Evolutionary conservation across 2,888 invertebrate genomes (phyloP).

Genomic region (Salticus scenicus): DNA sequence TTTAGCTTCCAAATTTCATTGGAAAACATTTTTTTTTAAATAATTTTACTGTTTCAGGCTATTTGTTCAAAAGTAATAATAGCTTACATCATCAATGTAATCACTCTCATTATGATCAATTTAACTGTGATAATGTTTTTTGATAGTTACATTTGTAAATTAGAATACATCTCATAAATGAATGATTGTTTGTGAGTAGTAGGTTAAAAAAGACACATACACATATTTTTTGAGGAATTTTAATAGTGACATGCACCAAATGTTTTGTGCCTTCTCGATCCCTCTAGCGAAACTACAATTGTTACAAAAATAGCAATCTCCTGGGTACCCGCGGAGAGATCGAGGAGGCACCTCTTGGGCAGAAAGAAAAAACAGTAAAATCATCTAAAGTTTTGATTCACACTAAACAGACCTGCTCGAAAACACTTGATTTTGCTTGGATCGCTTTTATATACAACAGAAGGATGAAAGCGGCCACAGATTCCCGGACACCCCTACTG

Average conservation of each 20-base stretch:
- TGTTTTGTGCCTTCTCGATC: slow-evolving; percentile 55
- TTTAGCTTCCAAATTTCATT: too few relatives aligned
- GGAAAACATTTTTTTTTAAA: too few relatives aligned
- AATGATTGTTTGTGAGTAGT: too few relatives aligned
- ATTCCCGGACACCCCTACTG: slow-evolving; percentile 51
- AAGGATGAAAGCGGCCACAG: slow-evolving; percentile 42
- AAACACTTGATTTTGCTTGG: slow-evolving; percentile 44
- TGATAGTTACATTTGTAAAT: too few relatives aligned
- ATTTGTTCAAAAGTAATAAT: too few relatives aligned
- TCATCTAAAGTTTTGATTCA: slow-evolving; percentile 63
- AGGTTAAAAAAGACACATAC: slow-evolving; percentile 35
- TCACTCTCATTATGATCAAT: too few relatives aligned
- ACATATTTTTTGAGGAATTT: slow-evolving; percentile 61
- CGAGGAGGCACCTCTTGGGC: slow-evolving; percentile 29
- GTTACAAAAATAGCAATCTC: slow-evolving; percentile 71
- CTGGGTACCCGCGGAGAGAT: slow-evolving; percentile 64
- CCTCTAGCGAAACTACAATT: slow-evolving; percentile 69
- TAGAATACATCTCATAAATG: too few relatives aligned
- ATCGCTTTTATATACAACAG: slow-evolving; percentile 48
- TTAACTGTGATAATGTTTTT: too few relatives aligned
- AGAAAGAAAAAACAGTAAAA: slow-evolving; percentile 59
- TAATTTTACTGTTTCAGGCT: too few relatives aligned
- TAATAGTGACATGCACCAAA: slow-evolving; percentile 70
- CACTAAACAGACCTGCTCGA: slow-evolving; percentile 68
- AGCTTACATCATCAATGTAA: too few relatives aligned